Percentiles rank a stretch among this genome's conserved stretches.
Evolutionary conservation across 30 jellyfish, hydroid and myxozoan species (phyloP).

Genomic region (Aurelia coerulea): DNA sequence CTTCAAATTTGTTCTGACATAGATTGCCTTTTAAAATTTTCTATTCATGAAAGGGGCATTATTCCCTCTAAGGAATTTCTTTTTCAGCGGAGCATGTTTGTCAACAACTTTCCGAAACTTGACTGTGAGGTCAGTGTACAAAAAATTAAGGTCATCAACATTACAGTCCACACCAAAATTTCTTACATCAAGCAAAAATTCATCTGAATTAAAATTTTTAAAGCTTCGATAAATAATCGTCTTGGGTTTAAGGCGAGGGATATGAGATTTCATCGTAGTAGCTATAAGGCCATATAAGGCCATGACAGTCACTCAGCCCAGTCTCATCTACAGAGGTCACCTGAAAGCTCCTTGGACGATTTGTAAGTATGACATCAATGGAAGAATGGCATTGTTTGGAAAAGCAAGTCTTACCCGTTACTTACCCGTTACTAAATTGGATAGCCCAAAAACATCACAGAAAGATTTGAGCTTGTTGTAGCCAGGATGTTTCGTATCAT

Average conservation of each 20-base stretch:
- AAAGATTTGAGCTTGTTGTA: slow-evolving; percentile 15
- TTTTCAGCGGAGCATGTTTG: slow-evolving; percentile 44
- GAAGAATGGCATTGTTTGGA: background rate
- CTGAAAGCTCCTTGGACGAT: slow-evolving; percentile 8
- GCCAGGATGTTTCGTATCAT: slow-evolving; percentile 22
- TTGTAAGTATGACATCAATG: slow-evolving; percentile 27
- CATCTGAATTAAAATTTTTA: slow-evolving; percentile 3
- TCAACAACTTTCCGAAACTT: slow-evolving; percentile 18
- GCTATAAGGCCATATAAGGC: background rate
- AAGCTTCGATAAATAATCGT: slow-evolving; percentile 3
- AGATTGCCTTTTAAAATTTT: no score
- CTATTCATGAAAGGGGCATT: slow-evolving; percentile 21
- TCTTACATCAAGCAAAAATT: background rate
- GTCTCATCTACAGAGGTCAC: slow-evolving; percentile 11
- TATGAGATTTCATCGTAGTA: background rate
- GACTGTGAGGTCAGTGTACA: slow-evolving; percentile 10
- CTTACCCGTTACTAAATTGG: slow-evolving; percentile 15
- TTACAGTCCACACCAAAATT: background rate
- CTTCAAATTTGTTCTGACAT: no score
- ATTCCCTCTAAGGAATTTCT: slow-evolving; percentile 17
- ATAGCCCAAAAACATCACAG: slow-evolving; percentile 33
- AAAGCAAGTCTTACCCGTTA: slow-evolving; percentile 18
- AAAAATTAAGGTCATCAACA: background rate
- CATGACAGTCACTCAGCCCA: slow-evolving; percentile 45
- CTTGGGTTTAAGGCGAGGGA: slow-evolving; percentile 45